These are phyloP conservation scores for Gymnoscopelus braueri DNA, from an alignment of 2,797 vertebrate species.

Conservation along the genomic window DNA sequence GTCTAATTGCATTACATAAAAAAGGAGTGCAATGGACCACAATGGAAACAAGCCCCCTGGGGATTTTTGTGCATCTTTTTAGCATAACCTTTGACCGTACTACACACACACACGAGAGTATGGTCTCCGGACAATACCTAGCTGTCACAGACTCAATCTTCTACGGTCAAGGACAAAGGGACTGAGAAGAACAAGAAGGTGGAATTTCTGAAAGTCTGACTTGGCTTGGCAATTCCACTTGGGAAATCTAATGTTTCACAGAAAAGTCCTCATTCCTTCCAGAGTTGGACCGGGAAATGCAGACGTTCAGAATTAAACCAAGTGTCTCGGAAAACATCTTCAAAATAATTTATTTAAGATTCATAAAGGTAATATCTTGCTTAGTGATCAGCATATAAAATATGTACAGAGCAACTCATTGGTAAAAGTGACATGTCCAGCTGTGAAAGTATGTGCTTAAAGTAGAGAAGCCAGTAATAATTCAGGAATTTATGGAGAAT, in stretches of 20 bases:
- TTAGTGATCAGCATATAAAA: conserved; percentile 80
- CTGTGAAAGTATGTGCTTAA: conserved; percentile 71
- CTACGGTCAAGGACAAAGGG: too few relatives aligned
- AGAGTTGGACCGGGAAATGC: conserved; percentile 8
- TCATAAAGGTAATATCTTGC: conserved; percentile 68
- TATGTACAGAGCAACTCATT: conserved; percentile 78
- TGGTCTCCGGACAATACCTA: too few relatives aligned
- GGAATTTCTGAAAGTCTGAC: conserved; percentile 10
- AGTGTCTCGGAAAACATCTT: conserved; percentile 33
- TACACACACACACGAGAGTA: background rate
- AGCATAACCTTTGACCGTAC: too few relatives aligned
- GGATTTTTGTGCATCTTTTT: too few relatives aligned
- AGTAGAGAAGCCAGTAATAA: conserved; percentile 63
- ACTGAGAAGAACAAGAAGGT: too few relatives aligned
- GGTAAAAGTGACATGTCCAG: conserved; percentile 70
- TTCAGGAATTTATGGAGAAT: conserved; percentile 45
- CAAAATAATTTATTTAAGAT: conserved; percentile 85
- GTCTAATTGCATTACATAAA: too few relatives aligned
- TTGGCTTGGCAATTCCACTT: conserved; percentile 10
- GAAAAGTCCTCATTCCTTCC: background rate
- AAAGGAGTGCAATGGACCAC: too few relatives aligned
- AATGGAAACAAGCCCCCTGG: too few relatives aligned
- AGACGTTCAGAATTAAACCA: conserved; percentile 15
- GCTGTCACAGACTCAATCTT: too few relatives aligned
- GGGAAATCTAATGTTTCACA: conserved; percentile 1